Evolutionary conservation across 2,888 invertebrate genomes (phyloP).

Genomic region (Noctua janthe): DNA sequence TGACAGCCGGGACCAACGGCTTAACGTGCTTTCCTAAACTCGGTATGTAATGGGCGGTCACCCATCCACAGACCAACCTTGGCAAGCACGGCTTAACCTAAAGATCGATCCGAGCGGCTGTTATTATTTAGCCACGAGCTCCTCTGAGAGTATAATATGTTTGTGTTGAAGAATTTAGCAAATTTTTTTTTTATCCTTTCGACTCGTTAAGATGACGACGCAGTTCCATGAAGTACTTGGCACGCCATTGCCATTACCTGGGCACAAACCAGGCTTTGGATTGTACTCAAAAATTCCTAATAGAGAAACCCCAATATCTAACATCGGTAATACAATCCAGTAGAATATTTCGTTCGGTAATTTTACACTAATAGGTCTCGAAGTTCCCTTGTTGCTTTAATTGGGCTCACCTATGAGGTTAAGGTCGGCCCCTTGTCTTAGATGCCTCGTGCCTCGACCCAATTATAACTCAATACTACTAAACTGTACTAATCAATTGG

Average conservation of each 20-base stretch:
- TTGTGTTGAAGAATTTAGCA: background rate
- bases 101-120: no score
- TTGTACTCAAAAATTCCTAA: background rate
- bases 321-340: background rate
- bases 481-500: conserved; percentile 26
- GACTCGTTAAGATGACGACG: background rate
- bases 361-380: background rate
- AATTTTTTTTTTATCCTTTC: background rate
- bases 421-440: conserved; percentile 6
- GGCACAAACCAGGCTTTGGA: background rate
- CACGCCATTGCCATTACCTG: background rate
- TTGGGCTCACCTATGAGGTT: conserved; percentile 21
- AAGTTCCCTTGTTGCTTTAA: conserved; percentile 15
- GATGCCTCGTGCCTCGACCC: background rate
- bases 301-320: background rate
- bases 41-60: no score
- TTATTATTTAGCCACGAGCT: no score
- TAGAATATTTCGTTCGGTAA: background rate
- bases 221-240: background rate
- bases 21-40: no score
- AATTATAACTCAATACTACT: conserved; percentile 40
- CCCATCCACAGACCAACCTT: no score
- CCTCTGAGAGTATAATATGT: background rate
- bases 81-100: no score
- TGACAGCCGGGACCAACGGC: no score